Base-by-base conservation (phyloP, 2,888 invertebrate genomes). In the Blastobasis lacticolella region DNA sequence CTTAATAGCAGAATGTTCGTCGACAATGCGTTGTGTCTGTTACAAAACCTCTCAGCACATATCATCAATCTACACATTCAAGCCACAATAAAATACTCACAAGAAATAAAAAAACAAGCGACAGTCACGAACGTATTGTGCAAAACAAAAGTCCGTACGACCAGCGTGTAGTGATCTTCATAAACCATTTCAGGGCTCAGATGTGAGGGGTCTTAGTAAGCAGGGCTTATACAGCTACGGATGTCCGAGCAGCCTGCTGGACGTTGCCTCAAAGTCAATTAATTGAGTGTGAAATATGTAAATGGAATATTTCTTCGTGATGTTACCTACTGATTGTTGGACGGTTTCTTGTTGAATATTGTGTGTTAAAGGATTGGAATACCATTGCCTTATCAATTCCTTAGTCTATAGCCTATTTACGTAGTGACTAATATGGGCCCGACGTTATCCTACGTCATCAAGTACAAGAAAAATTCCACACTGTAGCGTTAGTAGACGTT, bases 221-320 rank as follows among this genome's bases (percentile, higher is more conserved):
- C 2, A 2, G 23, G 23, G 23, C 3, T 23, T 2, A 23, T 23
- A 47, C 10, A 8, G 38, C 23, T 10, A 47, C 8, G 40, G 10
- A 47, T 10, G 38, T 38, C 37, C 10, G 38, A 38, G 38, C 38
- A 10, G 36, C 42, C 41, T 23, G 36, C n/a, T 48, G 8, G 23
- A 41, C 48, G 36, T 10, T 42, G 42, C 58, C 61, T 62, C 63
- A 66, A 75, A 74, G 71, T 71, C 76, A 76, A 78, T 76, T 73
- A 78, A 71, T 67, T 66, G 66, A 67, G 70, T 74, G 78, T 77
- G 74, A 78, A 79, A 80, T 75, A 75, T 78, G 77, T 71, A 78
- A 75, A 73, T 67, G 62, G 63, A 68, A 23, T 59, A 61, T 37
- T 42, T 48, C 9, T 36, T 10, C 42, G 5, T 48, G 6, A 6